These are phyloP conservation scores for Caenorhabditis afra DNA, from an alignment of 2,888 invertebrate genomes.

Conservation along the genomic window DNA sequence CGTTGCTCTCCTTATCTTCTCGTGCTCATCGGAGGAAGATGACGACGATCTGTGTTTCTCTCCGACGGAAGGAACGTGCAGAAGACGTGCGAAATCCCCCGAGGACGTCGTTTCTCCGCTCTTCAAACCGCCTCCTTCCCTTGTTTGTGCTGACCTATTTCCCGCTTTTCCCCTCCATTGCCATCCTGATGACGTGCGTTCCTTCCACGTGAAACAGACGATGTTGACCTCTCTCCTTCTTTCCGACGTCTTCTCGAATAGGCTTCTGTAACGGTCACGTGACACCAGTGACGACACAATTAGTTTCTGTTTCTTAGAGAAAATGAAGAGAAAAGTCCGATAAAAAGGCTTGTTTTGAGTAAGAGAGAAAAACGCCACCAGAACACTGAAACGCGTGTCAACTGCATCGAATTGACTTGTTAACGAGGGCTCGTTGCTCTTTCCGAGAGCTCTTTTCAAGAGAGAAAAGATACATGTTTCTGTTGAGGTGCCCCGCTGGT, in stretches of 20 bases:
- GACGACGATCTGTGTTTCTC: not conserved
- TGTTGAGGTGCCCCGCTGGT: slow-evolving; percentile 26
- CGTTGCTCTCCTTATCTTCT: not conserved
- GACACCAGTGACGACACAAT: too few relatives aligned
- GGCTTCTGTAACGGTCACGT: not conserved
- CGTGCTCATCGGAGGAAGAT: not conserved
- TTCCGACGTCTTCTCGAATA: not conserved
- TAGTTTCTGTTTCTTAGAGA: too few relatives aligned
- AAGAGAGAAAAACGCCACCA: not conserved
- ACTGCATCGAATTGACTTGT: slow-evolving; percentile 52
- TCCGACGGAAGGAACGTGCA: slow-evolving; percentile 11
- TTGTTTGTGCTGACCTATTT: not conserved
- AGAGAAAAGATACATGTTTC: slow-evolving; percentile 14
- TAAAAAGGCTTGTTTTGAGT: slow-evolving; percentile 5
- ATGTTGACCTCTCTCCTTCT: not conserved
- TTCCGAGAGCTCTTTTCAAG: not conserved
- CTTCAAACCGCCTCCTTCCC: not conserved
- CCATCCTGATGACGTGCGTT: not conserved
- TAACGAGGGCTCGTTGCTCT: not conserved
- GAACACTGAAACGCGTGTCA: slow-evolving; percentile 37
- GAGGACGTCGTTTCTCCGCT: not conserved
- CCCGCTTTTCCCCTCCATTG: not conserved
- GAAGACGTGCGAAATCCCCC: not conserved
- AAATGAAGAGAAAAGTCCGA: not conserved
- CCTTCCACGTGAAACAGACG: not conserved